phyloP scores from a whole-genome alignment of 2,888 invertebrate species.

The Aporophyla lueneburgensis region DNA sequence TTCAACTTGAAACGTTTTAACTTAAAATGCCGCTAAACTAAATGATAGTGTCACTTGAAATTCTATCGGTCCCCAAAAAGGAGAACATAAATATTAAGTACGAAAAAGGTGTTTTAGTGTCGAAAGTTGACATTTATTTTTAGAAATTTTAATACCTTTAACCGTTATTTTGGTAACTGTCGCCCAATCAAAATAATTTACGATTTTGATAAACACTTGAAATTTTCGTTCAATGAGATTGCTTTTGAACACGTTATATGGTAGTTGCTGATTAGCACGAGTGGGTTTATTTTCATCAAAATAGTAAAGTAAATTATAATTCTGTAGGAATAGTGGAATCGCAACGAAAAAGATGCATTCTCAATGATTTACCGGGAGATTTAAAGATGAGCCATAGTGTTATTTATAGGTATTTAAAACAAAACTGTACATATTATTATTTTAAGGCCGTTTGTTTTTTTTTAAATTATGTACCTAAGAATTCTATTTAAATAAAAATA shows the following conservation, averaged over 20 bases:
- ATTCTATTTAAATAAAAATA: too few relatives aligned
- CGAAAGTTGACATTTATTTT: constrained; percentile 28
- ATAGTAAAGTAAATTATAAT: neutral
- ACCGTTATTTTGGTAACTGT: constrained; percentile 5
- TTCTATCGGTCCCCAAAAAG: neutral
- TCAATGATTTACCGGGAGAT: too few relatives aligned
- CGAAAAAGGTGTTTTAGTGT: constrained; percentile 24
- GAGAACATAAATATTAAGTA: constrained; percentile 3
- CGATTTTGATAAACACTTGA: constrained; percentile 16
- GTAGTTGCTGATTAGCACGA: neutral
- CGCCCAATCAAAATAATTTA: constrained; percentile 29
- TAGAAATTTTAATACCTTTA: constrained; percentile 3
- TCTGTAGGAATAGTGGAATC: neutral
- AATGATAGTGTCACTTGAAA: constrained; percentile 3
- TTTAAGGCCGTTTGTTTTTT: too few relatives aligned
- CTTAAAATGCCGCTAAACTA: neutral
- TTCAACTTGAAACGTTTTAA: neutral
- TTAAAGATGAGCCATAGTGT: too few relatives aligned
- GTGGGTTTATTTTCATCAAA: neutral
- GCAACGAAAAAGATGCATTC: too few relatives aligned
- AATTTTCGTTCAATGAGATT: neutral
- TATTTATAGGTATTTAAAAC: too few relatives aligned
- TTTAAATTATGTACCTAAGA: too few relatives aligned
- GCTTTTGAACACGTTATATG: constrained; percentile 1
- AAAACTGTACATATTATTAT: too few relatives aligned